A percentile compares a stretch with the other conserved stretches of the same genome.
These are phyloP conservation scores for Echinarachnius parma DNA, from an alignment of 53 echinoderm and acorn worm species.

Conservation along the genomic window DNA sequence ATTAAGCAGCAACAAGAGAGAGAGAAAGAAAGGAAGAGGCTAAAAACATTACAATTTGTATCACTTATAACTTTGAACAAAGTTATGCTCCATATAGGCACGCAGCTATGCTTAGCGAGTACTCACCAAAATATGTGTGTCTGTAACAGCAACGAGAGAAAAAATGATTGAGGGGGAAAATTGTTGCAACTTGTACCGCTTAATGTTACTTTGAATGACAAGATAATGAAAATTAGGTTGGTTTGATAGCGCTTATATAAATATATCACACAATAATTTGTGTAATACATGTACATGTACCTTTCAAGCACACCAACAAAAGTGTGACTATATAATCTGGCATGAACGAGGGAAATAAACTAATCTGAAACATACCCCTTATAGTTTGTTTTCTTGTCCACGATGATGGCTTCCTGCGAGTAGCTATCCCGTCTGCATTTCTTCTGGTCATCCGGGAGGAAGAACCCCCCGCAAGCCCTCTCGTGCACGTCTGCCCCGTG, in stretches of 20 bases:
- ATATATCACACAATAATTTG: not conserved
- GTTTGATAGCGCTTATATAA: too few species aligned
- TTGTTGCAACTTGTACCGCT: not conserved
- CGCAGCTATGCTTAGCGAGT: too few species aligned
- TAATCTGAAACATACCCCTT: slow-evolving; percentile 97
- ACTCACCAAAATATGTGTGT: slow-evolving; percentile 89
- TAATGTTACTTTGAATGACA: not conserved
- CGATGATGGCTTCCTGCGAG: slow-evolving; percentile 64
- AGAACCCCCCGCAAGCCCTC: slow-evolving; percentile 80
- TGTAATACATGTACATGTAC: not conserved
- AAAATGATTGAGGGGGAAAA: not conserved
- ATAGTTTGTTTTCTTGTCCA: slow-evolving; percentile 72
- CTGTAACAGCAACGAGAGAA: slow-evolving; percentile 19
- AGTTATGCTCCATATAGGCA: too few species aligned
- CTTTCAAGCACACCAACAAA: not conserved
- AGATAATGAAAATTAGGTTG: not conserved
- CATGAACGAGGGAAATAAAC: too few species aligned
- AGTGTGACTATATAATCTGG: not conserved
- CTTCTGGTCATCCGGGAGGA: slow-evolving; percentile 85
- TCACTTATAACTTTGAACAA: too few species aligned
- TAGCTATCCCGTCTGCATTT: slow-evolving; percentile 56
- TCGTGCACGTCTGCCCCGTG: slow-evolving; percentile 67
- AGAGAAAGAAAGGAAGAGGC: not conserved
- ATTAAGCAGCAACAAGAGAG: not conserved
- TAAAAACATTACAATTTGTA: too few species aligned